These are phyloP conservation scores for Drosophila neonasuta DNA, from an alignment of 2,888 invertebrate species.

Conservation along the genomic window DNA sequence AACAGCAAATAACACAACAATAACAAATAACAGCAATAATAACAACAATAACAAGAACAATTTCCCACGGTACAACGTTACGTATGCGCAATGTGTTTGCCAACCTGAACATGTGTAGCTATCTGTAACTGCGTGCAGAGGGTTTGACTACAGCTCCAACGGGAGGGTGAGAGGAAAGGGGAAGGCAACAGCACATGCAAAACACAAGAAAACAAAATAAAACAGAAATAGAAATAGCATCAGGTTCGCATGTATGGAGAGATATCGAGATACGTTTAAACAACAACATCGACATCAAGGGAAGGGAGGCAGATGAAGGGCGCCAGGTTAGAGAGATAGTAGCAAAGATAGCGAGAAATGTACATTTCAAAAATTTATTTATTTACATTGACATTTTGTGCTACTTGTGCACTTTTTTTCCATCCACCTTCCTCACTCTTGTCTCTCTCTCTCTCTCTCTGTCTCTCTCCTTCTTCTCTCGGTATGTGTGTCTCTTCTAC, in stretches of 20 bases:
- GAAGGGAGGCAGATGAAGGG: not conserved
- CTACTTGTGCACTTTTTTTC: constrained; percentile 70
- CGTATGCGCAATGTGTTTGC: constrained; percentile 68
- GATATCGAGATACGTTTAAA: constrained; percentile 54
- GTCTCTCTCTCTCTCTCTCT: not conserved
- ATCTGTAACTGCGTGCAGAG: constrained; percentile 53
- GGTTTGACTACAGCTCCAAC: constrained; percentile 2
- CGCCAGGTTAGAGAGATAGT: constrained; percentile 34
- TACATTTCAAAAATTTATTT: constrained; percentile 73
- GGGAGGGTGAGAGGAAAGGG: not conserved
- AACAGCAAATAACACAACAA: constrained; percentile 35
- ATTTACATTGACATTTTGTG: constrained; percentile 76
- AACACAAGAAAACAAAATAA: constrained; percentile 55
- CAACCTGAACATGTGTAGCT: constrained; percentile 74
- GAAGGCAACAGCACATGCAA: constrained; percentile 58
- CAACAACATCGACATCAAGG: constrained; percentile 4
- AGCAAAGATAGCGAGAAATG: constrained; percentile 53
- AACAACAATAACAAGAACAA: constrained; percentile 54
- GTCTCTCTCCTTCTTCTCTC: not conserved
- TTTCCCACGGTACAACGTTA: constrained; percentile 66
- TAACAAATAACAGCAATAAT: constrained; percentile 53
- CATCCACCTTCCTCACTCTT: constrained; percentile 1
- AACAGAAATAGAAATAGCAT: constrained; percentile 37
- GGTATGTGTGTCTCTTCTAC: not conserved
- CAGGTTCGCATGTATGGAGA: constrained; percentile 39